phyloP scores from a whole-genome alignment of 2,888 invertebrate genomes.

The Diaperis boleti region DNA sequence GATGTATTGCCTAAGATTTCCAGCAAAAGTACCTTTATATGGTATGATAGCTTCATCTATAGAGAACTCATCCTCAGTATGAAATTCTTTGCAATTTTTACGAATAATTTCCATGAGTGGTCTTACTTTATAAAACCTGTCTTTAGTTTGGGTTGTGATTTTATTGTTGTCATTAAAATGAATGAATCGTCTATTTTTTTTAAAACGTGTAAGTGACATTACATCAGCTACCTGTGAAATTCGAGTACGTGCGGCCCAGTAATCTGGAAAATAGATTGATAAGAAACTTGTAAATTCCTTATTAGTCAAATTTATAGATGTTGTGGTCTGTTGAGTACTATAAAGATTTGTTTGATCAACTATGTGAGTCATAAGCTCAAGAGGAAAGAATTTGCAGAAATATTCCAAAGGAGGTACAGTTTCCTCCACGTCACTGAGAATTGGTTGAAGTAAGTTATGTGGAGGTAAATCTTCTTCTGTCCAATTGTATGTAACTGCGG shows the following conservation, averaged over 20 bases:
- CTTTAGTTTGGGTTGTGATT: not conserved
- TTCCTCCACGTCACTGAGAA: too few species aligned
- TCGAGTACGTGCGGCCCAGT: not conserved
- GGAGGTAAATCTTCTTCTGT: too few species aligned
- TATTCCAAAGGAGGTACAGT: too few species aligned
- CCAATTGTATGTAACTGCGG: too few species aligned
- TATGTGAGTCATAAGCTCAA: too few species aligned
- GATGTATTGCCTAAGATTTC: not conserved
- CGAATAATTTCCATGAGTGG: not conserved
- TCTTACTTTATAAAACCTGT: not conserved
- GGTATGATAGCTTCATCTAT: not conserved
- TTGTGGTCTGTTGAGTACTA: too few species aligned
- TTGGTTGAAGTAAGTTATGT: too few species aligned
- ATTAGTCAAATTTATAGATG: too few species aligned
- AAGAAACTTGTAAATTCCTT: too few species aligned
- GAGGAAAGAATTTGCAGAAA: too few species aligned
- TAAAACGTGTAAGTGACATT: not conserved
- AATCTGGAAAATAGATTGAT: too few species aligned
- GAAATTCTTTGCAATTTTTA: not conserved
- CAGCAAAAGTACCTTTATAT: not conserved
- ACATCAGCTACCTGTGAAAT: not conserved
- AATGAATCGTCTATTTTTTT: not conserved
- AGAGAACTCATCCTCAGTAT: not conserved
- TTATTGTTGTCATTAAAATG: not conserved
- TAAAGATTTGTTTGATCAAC: too few species aligned